phyloP scores from a whole-genome alignment of 2,113 vertebrate species.

The Indicator indicator region DNA sequence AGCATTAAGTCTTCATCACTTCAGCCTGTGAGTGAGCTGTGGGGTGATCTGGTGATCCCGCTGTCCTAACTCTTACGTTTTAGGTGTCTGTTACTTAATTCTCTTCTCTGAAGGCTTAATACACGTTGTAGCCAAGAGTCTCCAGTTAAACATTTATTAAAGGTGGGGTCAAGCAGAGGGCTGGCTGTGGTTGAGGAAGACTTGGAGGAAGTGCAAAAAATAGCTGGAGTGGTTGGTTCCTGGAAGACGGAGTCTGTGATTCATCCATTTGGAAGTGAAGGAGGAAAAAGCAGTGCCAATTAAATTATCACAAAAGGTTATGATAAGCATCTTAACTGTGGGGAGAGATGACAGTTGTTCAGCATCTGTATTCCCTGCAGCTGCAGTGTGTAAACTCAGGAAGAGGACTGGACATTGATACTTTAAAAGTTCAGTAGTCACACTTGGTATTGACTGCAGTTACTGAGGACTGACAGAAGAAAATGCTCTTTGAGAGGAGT shows the following conservation, averaged over 20 bases:
- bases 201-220: conserved; percentile 23
- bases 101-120: neutral
- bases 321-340: neutral
- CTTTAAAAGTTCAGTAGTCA: conserved; percentile 38
- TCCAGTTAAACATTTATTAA: neutral
- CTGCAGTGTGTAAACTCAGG: conserved; percentile 30
- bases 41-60: neutral
- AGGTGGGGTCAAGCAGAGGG: conserved; percentile 39
- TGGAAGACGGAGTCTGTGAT: conserved; percentile 18
- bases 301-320: conserved; percentile 36
- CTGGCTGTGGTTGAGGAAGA: conserved; percentile 27
- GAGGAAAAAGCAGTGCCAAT: conserved; percentile 40
- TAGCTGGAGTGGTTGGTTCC: conserved; percentile 49
- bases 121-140: neutral
- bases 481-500: conserved; percentile 42
- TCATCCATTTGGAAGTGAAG: conserved; percentile 42
- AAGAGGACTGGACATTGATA: conserved; percentile 11
- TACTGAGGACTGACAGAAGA: conserved; percentile 32
- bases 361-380: conserved; percentile 24
- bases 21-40: neutral
- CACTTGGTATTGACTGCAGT: conserved; percentile 11
- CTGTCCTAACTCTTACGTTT: neutral
- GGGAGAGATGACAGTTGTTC: neutral
- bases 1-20: neutral
- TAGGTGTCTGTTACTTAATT: neutral